Evolutionary conservation across 2,888 invertebrate genomes (phyloP).

Genomic region (Ectropis crepuscularia): DNA sequence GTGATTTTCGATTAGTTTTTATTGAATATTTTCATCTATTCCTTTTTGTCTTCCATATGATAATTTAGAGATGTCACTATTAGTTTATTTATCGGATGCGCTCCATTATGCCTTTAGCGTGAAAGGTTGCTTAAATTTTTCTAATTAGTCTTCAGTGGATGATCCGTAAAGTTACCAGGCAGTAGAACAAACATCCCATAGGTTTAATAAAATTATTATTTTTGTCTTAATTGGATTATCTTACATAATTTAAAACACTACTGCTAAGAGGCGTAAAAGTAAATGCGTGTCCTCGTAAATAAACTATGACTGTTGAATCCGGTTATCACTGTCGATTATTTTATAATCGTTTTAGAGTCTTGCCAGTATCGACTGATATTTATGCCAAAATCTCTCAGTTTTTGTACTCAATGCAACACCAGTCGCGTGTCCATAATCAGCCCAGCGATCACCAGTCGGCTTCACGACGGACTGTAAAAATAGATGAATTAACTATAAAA

Average conservation of each 20-base stretch:
- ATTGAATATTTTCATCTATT: conserved; percentile 5
- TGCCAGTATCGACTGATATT: conserved; percentile 31
- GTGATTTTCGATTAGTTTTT: not conserved
- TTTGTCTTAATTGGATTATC: too few relatives aligned
- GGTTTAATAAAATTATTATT: too few relatives aligned
- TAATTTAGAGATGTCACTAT: conserved; percentile 6
- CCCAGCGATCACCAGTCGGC: conserved; percentile 45
- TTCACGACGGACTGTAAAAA: conserved; percentile 68
- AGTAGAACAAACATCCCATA: too few relatives aligned
- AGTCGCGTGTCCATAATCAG: conserved; percentile 46
- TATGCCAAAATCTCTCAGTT: conserved; percentile 35
- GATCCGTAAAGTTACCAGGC: too few relatives aligned
- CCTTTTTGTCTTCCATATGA: conserved; percentile 26
- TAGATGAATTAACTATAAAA: conserved; percentile 75
- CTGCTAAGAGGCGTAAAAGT: too few relatives aligned
- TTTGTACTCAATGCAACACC: conserved; percentile 53
- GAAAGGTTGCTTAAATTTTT: too few relatives aligned
- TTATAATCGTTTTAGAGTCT: conserved; percentile 25
- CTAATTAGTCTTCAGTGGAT: too few relatives aligned
- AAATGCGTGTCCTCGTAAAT: too few relatives aligned
- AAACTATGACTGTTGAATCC: not conserved
- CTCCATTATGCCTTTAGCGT: too few relatives aligned
- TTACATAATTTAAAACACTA: too few relatives aligned
- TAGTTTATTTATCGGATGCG: too few relatives aligned
- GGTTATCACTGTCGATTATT: conserved; percentile 26